Evolutionary conservation across 2,113 vertebrate species (phyloP), one percentile per base, ranked within the genome.

Genomic region (Microcebus murinus): DNA sequence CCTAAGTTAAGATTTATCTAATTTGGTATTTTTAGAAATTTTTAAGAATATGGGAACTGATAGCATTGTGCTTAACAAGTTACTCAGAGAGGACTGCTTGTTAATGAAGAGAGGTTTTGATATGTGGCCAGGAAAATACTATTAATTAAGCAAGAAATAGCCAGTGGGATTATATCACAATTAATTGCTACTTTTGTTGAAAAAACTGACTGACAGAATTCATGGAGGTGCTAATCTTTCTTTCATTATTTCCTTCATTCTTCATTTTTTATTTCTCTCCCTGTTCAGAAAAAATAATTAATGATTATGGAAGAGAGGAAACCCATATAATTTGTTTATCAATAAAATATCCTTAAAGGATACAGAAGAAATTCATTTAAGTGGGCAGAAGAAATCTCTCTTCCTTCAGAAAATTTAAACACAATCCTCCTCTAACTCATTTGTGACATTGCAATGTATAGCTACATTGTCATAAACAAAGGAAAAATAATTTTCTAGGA

Each of bases 61-160:
- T 90, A 77, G 14, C 15, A 91, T 36, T 59, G 8, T 82, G 84
- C 21, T 89, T 39, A 90, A 8, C 13, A 92, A 63, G 39, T 88
- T 96, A 73, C 96, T 96, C 89, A 89, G 11, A 83, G 86, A 74
- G 20, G 63, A 48, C 27, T 91, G 25, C 93, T 93, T 91, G 25
- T 94, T 93, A 96, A 55, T 63, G 96, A 93, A 9, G 95, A 13
- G 65, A 93, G 39, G 23, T 39, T 97, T 95, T 92, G 45, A 71
- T 90, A 48, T 87, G 8, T 84, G 79, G 18, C 73, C 89, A 76
- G 87, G 73, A 97, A 96, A 95, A 80, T 0, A 7, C 12, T 96
- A 61, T 90, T 97, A 92, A 96, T 94, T 91, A 94, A 96, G 65
- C 74, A 92, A 79, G 82, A 96, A 20, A 10, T 27, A 91, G 57